Percentiles rank a stretch among this genome's conserved stretches.
Evolutionary conservation across 2,113 vertebrate species (phyloP).

Genomic region (Rhabdornis inornatus): DNA sequence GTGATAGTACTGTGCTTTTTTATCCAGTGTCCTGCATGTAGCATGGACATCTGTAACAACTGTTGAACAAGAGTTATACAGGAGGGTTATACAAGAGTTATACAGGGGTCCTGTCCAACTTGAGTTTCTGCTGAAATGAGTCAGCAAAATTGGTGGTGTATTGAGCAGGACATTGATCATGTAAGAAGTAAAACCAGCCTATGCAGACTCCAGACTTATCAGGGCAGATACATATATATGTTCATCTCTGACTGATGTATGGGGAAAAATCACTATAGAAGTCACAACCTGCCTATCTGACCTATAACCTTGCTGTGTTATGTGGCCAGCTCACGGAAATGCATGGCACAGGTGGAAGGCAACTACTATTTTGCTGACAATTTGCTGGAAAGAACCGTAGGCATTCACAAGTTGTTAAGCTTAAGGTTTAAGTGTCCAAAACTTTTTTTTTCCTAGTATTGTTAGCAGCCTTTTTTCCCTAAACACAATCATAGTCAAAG

Average conservation of each 20-base stretch:
- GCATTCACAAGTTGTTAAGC: not conserved
- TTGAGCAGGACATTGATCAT: not conserved
- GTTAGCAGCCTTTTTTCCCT: not conserved
- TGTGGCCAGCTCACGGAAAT: not conserved
- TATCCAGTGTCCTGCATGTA: not conserved
- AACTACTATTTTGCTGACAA: slow-evolving; percentile 58
- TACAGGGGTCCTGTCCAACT: not conserved
- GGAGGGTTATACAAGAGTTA: too few species aligned
- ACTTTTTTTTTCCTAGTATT: not conserved
- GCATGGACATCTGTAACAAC: not conserved
- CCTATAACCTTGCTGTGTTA: not conserved
- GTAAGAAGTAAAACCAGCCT: not conserved
- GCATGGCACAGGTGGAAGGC: not conserved
- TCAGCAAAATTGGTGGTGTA: not conserved
- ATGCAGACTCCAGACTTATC: not conserved
- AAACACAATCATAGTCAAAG: not conserved
- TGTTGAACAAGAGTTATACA: not conserved
- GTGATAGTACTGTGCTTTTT: not conserved
- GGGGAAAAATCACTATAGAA: not conserved
- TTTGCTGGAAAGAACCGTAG: not conserved
- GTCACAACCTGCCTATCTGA: not conserved
- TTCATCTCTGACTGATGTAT: not conserved
- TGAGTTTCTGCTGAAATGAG: not conserved
- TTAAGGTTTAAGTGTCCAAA: not conserved
- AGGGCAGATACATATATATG: not conserved